These are phyloP conservation scores for Trichacis sp. DNA, from an alignment of 2,888 invertebrate genomes.

Conservation along the genomic window DNA sequence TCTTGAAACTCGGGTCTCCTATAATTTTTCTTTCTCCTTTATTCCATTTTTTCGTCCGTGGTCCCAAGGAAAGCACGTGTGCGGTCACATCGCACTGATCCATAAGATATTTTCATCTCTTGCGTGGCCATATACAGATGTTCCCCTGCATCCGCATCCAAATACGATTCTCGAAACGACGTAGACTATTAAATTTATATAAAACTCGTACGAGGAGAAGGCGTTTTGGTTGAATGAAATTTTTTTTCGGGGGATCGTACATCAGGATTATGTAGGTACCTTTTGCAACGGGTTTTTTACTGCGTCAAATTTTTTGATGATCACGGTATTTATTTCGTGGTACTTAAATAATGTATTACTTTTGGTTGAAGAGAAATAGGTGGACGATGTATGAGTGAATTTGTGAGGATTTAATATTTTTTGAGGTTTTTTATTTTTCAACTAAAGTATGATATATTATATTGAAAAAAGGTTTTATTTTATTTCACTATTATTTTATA, in stretches of 20 bases:
- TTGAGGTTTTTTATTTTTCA: too few species aligned
- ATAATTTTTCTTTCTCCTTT: constrained; percentile 54
- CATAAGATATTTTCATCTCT: constrained; percentile 36
- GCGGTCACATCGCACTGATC: constrained; percentile 31
- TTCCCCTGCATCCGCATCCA: background rate
- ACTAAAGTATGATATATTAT: too few species aligned
- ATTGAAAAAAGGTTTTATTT: too few species aligned
- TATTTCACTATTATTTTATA: too few species aligned
- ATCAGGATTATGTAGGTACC: background rate
- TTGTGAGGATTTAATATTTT: too few species aligned
- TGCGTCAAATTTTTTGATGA: too few species aligned
- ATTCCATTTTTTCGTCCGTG: constrained; percentile 24
- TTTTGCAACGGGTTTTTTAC: background rate
- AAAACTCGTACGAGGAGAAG: background rate
- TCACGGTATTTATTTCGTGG: too few species aligned
- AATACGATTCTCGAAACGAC: background rate
- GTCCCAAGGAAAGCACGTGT: constrained; percentile 35
- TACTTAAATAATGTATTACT: constrained; percentile 13
- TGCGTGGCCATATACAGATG: constrained; percentile 14
- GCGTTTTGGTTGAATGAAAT: background rate
- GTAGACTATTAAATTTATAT: background rate
- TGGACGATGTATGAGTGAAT: too few species aligned
- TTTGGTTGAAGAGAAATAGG: constrained; percentile 13
- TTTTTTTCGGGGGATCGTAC: background rate
- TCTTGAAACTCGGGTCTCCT: constrained; percentile 49